phyloP scores from a whole-genome alignment of 2,797 vertebrate species.

The Bovichtus diacanthus region DNA sequence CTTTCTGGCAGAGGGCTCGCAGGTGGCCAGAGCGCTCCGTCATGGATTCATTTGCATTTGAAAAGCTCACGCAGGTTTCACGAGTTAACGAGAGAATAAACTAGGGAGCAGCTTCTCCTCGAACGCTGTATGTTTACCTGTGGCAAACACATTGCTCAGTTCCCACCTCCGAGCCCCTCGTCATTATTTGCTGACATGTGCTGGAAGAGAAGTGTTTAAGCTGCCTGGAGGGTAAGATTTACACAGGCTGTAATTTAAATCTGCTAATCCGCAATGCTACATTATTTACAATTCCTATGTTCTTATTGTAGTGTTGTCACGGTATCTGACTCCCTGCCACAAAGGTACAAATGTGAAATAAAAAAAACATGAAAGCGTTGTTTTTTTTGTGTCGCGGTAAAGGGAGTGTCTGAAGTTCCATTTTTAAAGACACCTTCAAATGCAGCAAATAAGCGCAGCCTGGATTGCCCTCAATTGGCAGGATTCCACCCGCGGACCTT shows the following conservation, averaged over 20 bases:
- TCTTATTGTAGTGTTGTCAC: slow-evolving; percentile 1
- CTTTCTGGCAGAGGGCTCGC: slow-evolving; percentile 18
- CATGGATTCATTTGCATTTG: slow-evolving; percentile 37
- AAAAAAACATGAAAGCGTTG: slow-evolving; percentile 23
- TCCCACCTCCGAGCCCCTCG: slow-evolving; percentile 4
- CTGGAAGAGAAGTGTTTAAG: slow-evolving; percentile 17
- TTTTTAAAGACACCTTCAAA: slow-evolving; percentile 31
- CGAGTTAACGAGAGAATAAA: slow-evolving; percentile 29
- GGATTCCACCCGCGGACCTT: neutral
- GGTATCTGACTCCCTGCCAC: slow-evolving; percentile 2
- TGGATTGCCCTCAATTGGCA: slow-evolving; percentile 3
- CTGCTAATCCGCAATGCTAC: neutral
- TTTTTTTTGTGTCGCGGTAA: slow-evolving; percentile 26
- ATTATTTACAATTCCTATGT: slow-evolving; percentile 27
- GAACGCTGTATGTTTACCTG: neutral
- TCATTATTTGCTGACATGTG: slow-evolving; percentile 21
- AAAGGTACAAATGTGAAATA: neutral
- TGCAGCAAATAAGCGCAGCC: slow-evolving; percentile 11
- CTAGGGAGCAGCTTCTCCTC: neutral
- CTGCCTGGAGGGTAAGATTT: slow-evolving; percentile 33
- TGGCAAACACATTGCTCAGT: neutral
- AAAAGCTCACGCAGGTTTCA: slow-evolving; percentile 10
- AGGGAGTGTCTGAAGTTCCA: slow-evolving; percentile 23
- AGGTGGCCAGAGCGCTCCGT: slow-evolving; percentile 15
- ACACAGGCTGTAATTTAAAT: slow-evolving; percentile 29